Conservation (phyloP, 2,888 invertebrate species). For the Thelaira solivaga region DNA sequence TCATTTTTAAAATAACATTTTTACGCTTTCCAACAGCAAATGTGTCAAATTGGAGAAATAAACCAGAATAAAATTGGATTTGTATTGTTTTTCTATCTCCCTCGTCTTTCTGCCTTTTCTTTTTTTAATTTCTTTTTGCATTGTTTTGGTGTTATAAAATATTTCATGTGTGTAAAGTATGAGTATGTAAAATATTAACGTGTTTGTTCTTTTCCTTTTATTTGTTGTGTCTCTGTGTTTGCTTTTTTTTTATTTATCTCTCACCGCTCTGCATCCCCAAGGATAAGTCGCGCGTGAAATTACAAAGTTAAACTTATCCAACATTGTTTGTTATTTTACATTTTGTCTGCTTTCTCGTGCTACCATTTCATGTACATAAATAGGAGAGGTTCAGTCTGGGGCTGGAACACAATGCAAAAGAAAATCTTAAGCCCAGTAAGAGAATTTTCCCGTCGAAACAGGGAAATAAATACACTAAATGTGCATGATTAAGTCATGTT, state of each 20-base stretch:
- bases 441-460: no score
- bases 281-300: conserved; percentile 77
- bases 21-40: no score
- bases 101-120: not conserved
- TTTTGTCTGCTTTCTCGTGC: not conserved
- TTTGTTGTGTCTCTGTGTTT: not conserved
- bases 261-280: conserved; percentile 72
- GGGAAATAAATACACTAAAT: no score
- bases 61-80: not conserved
- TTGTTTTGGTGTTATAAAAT: conserved; percentile 35
- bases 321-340: conserved; percentile 21
- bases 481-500: no score
- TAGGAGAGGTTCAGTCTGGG: no score
- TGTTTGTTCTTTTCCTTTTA: not conserved
- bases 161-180: conserved; percentile 65
- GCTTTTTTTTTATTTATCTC: not conserved
- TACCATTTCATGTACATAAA: no score
- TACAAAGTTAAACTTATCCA: conserved; percentile 69
- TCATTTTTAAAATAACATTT: no score
- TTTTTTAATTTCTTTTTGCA: conserved; percentile 16
- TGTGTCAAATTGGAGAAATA: not conserved
- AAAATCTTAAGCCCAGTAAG: no score
- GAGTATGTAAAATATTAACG: conserved; percentile 64
- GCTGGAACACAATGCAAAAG: no score
- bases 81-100: not conserved